Evolutionary conservation across 2,888 invertebrate species (phyloP).

Genomic region (Deilephila porcellus): DNA sequence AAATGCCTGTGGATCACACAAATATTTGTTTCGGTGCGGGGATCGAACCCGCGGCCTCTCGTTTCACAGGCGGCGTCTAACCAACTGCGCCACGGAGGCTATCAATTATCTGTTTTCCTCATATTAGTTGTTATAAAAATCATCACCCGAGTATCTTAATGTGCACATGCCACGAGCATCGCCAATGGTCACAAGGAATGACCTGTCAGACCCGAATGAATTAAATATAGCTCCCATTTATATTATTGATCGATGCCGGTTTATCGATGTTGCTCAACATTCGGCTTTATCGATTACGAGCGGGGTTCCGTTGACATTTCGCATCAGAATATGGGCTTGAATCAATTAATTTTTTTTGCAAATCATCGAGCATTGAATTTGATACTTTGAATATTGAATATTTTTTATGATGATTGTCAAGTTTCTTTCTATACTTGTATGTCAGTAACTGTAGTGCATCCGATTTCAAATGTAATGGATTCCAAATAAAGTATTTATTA

Average conservation of each 20-base stretch:
- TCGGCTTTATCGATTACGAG: conserved; percentile 20
- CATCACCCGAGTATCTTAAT: conserved; percentile 11
- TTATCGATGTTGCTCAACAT: conserved; percentile 39
- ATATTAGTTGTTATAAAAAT: not conserved
- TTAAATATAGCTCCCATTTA: conserved; percentile 49
- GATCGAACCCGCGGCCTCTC: too few relatives aligned
- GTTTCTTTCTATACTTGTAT: too few relatives aligned
- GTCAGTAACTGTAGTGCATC: not conserved
- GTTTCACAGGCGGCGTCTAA: too few relatives aligned
- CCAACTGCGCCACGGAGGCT: too few relatives aligned
- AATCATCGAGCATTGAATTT: not conserved
- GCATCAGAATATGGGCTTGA: not conserved
- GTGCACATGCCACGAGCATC: not conserved
- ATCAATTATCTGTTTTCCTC: too few relatives aligned
- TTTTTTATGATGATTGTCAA: too few relatives aligned
- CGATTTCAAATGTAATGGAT: not conserved
- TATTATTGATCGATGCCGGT: conserved; percentile 44
- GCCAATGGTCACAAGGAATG: conserved; percentile 41
- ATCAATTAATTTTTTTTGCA: not conserved
- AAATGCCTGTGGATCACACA: too few relatives aligned
- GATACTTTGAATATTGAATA: not conserved
- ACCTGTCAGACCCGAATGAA: conserved; percentile 44
- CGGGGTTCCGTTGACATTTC: conserved; percentile 7
- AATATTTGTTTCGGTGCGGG: too few relatives aligned
- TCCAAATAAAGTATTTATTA: too few relatives aligned